Base-by-base conservation (phyloP, 2,113 vertebrate genomes). In the Sprattus sprattus region DNA sequence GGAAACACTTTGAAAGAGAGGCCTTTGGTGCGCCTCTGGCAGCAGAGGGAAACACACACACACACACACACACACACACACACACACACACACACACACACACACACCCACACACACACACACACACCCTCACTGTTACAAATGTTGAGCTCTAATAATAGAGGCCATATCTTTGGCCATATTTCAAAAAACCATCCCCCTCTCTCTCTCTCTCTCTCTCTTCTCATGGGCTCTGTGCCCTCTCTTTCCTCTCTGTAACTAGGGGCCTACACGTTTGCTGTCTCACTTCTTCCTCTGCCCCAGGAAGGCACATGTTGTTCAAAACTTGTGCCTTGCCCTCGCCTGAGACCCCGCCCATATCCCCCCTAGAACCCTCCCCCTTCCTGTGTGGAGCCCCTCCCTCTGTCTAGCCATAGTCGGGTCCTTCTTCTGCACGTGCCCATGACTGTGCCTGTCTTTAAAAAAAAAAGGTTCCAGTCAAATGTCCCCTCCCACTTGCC, bases 121-220 rank as follows among this genome's bases (percentile, higher is more conserved):
- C 39, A 39, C 39, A 39, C 39, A 39, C 39, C 1, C 1, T 39
- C 39, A 2, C 39, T 39, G 83, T 83, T n/a, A 44, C 49, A 15
- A 32, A 78, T 15, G 28, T 4, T 78, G 28, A 15, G 28, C 32
- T 39, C 1, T 39, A 39, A 1, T 39, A 1, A 39, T 39, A 44
- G 89, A 93, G 93, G 94, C 88, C 90, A 93, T 93, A 91, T 91
- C 86, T 78, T 89, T 93, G 93, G 94, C 88, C 90, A 93, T 93
- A 91, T 91, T 87, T 93, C 93, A 93, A 82, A 52, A 32, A 82
- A 83, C 22, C 57, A 22, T 84, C 47, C 85, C 60, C n/a, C 47
- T 78, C 46, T 88, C 57, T 83, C 82, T 47, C 81, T 91, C 86
- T 60, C 13, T 90, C 91, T 32, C 11, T 71, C 64, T 71, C n/a